phyloP scores from a whole-genome alignment of 2,113 vertebrate genomes.

The Lepidiolamprologus cunningtoni region DNA sequence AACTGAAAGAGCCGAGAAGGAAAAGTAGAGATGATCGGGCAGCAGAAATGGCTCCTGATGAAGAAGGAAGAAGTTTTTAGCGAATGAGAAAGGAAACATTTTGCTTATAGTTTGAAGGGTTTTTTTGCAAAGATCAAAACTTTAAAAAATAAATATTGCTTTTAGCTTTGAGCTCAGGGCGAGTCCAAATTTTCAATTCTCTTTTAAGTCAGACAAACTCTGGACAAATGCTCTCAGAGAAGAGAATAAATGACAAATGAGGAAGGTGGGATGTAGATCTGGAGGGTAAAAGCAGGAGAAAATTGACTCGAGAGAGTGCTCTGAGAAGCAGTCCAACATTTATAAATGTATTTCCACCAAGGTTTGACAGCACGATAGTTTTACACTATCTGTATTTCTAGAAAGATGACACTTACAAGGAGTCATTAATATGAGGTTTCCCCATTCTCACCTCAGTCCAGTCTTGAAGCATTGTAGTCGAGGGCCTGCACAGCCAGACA shows the following conservation, averaged over 20 bases:
- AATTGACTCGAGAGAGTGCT: constrained; percentile 4
- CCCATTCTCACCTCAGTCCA: constrained; percentile 37
- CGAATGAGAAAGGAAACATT: background rate
- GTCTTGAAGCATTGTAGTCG: constrained; percentile 10
- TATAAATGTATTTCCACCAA: constrained; percentile 37
- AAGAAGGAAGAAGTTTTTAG: background rate
- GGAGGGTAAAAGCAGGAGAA: background rate
- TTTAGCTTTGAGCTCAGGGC: background rate
- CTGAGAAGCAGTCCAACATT: constrained; percentile 22
- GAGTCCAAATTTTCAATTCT: background rate
- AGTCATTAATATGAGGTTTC: constrained; percentile 41
- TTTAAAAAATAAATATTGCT: background rate
- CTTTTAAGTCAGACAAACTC: background rate
- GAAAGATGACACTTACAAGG: constrained; percentile 43
- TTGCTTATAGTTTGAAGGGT: background rate
- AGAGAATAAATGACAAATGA: background rate
- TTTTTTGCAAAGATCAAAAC: background rate
- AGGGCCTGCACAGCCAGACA: constrained; percentile 21
- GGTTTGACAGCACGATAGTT: constrained; percentile 36
- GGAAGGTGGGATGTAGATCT: background rate
- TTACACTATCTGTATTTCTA: constrained; percentile 33
- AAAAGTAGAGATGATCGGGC: background rate
- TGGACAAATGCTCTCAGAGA: background rate
- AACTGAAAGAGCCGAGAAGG: constrained; percentile 53
- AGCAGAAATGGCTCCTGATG: background rate